Conservation (phyloP, 2,797 vertebrate species). For the Mergus octosetaceus region DNA sequence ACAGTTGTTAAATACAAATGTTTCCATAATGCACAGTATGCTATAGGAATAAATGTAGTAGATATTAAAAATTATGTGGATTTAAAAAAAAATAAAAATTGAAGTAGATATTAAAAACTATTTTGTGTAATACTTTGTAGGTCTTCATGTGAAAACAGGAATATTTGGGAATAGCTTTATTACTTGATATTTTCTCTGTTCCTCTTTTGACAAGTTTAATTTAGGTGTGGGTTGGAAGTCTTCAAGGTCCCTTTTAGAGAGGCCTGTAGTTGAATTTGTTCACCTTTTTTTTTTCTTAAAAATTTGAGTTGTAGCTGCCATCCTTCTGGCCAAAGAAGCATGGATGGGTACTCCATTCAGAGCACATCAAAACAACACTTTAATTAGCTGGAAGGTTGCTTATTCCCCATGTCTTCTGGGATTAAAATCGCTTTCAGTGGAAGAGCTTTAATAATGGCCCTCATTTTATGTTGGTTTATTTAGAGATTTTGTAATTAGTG, state of each 20-base stretch:
- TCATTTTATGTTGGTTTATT: slow-evolving; percentile 36
- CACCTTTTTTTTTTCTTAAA: not conserved
- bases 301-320: not conserved
- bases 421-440: slow-evolving; percentile 26
- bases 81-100: too few relatives aligned
- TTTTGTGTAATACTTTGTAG: not conserved
- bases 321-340: slow-evolving; percentile 1
- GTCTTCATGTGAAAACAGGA: not conserved
- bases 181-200: not conserved
- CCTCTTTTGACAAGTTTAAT: not conserved
- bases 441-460: slow-evolving; percentile 23
- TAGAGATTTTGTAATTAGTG: slow-evolving; percentile 41
- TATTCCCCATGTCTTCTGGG: slow-evolving; percentile 19
- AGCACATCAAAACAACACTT: slow-evolving; percentile 15
- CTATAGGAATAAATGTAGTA: not conserved
- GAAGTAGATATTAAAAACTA: not conserved
- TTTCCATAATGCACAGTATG: not conserved
- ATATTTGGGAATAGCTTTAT: not conserved
- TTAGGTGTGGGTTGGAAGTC: not conserved
- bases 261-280: not conserved
- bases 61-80: not conserved
- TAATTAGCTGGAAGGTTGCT: slow-evolving; percentile 58
- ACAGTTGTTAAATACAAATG: not conserved
- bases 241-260: not conserved
- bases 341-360: slow-evolving; percentile 21